Evolutionary conservation across 2,797 vertebrate species (phyloP), one percentile per base, ranked within the genome.

Genomic region (Characodon lateralis): DNA sequence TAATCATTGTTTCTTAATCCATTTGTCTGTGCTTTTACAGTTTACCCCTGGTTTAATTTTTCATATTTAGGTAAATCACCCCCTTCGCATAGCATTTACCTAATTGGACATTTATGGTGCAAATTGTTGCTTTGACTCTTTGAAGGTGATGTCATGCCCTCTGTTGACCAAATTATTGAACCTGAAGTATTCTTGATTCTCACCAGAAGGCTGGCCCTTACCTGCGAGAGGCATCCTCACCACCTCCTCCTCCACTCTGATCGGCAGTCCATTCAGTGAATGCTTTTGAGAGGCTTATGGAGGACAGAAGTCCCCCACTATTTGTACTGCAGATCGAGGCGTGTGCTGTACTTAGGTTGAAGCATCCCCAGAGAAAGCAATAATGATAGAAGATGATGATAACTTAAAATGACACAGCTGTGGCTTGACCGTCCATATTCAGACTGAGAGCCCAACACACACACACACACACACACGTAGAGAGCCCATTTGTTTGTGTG

Each of bases 331-430:
- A 73, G 86, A 89, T 83, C n/a, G 65, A 76, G 85, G 83, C 79
- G 78, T 90, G 71, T 80, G 87, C 88, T 74, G 73, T 88, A 85
- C 88, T 90, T 88, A 87, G 73, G 86, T 63, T 91, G 87, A 91
- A 93, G 90, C 85, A 87, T 91, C 88, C 89, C 92, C 85, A 82
- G 78, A 89, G 85, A 88, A 89, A 88, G 87, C 84, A 88, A 84
- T 93, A 93, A 93, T 94, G 91, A 92, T 63, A 92, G 88, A 92
- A 92, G 89, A 94, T 93, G 92, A 94, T 94, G 90, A 93, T 94
- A 87, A 92, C 80, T 91, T 92, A 79, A 93, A 93, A 92, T 92
- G 91, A 92, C 90, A 90, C 90, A 93, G 89, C 92, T 91, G 92
- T 88, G 89, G 86, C 87, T 87, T 88, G 88, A 89, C 85, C 79